These are phyloP conservation scores for Chromoteleia sp. DNA, from an alignment of 2,888 invertebrate genomes.

Conservation along the genomic window DNA sequence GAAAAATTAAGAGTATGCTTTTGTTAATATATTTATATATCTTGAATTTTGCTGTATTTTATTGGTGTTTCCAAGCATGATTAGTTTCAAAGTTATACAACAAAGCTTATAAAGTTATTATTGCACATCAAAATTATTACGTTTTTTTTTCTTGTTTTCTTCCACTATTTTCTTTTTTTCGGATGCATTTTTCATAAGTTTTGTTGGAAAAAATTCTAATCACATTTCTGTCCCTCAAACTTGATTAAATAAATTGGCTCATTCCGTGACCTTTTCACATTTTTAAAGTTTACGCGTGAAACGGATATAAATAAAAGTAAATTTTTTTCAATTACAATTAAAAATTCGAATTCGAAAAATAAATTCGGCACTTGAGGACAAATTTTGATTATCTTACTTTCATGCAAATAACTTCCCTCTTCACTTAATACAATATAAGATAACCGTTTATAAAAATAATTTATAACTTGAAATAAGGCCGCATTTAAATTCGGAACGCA, in stretches of 20 bases:
- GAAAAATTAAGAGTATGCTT: conserved; percentile 19
- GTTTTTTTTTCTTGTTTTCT: neutral
- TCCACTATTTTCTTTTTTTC: neutral
- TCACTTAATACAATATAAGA: no score
- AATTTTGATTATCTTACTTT: no score
- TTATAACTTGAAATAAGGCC: no score
- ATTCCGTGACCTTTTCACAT: conserved; percentile 9
- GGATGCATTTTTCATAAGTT: conserved; percentile 31
- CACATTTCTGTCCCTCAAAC: conserved; percentile 3
- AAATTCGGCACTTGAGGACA: no score
- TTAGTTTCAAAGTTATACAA: conserved; percentile 36
- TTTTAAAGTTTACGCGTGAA: no score
- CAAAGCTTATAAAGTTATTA: conserved; percentile 38
- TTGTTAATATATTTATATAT: conserved; percentile 10
- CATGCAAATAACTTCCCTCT: no score
- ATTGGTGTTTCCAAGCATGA: conserved; percentile 40
- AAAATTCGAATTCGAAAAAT: no score
- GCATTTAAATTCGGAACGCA: no score
- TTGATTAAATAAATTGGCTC: conserved; percentile 13
- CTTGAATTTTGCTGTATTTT: conserved; percentile 11
- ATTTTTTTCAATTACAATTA: no score
- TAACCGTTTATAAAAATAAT: no score
- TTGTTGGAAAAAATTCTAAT: conserved; percentile 10
- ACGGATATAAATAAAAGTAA: no score
- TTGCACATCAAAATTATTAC: conserved; percentile 45